Conservation (phyloP, 1,140 invertebrate genomes). For the Drosophila lacertosa region DNA sequence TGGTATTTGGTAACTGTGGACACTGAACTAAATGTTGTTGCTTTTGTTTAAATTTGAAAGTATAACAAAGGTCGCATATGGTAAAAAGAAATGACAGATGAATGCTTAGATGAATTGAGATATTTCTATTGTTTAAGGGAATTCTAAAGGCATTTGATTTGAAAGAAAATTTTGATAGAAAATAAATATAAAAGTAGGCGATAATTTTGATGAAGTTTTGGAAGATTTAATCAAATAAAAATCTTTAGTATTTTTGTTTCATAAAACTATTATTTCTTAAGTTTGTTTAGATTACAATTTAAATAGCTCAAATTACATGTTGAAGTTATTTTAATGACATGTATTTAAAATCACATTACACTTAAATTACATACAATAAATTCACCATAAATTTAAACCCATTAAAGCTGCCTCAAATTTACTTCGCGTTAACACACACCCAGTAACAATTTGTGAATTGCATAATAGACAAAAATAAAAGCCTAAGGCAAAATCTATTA, state of each 20-base stretch:
- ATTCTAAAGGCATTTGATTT: not conserved
- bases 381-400: not conserved
- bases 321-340: too few species aligned
- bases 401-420: not conserved
- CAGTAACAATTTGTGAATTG: not conserved
- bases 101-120: not conserved
- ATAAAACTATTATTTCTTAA: too few species aligned
- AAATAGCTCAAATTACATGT: not conserved
- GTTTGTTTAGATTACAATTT: too few species aligned
- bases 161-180: not conserved
- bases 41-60: not conserved
- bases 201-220: too few species aligned
- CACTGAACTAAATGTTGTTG: not conserved
- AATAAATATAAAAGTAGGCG: too few species aligned
- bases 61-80: not conserved
- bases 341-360: not conserved
- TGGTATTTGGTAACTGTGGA: not conserved
- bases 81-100: not conserved
- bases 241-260: too few species aligned
- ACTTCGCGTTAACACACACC: slow-evolving; percentile 10
- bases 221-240: too few species aligned
- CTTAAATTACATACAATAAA: not conserved
- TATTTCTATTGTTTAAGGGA: not conserved
- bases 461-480: slow-evolving; percentile 20
- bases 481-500: slow-evolving; percentile 8